Percentiles rank a stretch among this genome's conserved stretches.
phyloP scores from a whole-genome alignment of 2,113 vertebrate genomes.

The Phalacrocorax aristotelis region DNA sequence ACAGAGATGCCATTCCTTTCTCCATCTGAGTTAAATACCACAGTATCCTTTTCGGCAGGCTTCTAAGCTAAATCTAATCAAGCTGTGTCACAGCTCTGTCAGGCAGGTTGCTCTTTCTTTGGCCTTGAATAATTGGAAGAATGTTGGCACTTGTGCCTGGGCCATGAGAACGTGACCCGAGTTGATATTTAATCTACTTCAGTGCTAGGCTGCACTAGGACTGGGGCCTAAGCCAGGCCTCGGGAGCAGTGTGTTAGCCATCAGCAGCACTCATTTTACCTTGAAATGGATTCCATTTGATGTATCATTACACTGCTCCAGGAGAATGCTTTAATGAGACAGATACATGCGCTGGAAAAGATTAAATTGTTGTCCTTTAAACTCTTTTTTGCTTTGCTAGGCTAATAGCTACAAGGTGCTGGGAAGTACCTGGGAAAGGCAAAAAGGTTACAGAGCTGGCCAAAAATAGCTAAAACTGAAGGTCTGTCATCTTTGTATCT shows the following conservation, averaged over 20 bases:
- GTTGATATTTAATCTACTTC: conserved; percentile 80
- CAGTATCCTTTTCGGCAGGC: conserved; percentile 71
- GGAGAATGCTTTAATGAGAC: conserved; percentile 73
- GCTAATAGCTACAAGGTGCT: conserved; percentile 57
- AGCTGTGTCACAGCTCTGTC: conserved; percentile 75
- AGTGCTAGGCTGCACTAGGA: conserved; percentile 69
- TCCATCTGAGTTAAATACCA: conserved; percentile 58
- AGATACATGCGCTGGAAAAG: conserved; percentile 65
- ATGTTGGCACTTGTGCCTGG: conserved; percentile 76
- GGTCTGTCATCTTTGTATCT: not conserved
- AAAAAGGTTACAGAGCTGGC: conserved; percentile 5
- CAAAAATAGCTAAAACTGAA: conserved; percentile 9
- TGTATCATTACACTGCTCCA: conserved; percentile 62
- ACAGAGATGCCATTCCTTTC: conserved; percentile 60
- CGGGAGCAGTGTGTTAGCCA: conserved; percentile 55
- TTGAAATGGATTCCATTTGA: conserved; percentile 54
- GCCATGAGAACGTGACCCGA: conserved; percentile 72
- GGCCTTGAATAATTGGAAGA: conserved; percentile 76
- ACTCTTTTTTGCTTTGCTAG: not conserved
- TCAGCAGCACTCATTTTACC: conserved; percentile 54
- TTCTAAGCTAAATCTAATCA: conserved; percentile 79
- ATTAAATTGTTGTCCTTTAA: conserved; percentile 63
- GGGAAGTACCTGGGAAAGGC: conserved; percentile 42
- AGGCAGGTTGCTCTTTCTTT: conserved; percentile 70
- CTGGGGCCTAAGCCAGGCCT: conserved; percentile 59